These are phyloP conservation scores for Picus viridis DNA, from an alignment of 2,797 vertebrate species.

Conservation along the genomic window DNA sequence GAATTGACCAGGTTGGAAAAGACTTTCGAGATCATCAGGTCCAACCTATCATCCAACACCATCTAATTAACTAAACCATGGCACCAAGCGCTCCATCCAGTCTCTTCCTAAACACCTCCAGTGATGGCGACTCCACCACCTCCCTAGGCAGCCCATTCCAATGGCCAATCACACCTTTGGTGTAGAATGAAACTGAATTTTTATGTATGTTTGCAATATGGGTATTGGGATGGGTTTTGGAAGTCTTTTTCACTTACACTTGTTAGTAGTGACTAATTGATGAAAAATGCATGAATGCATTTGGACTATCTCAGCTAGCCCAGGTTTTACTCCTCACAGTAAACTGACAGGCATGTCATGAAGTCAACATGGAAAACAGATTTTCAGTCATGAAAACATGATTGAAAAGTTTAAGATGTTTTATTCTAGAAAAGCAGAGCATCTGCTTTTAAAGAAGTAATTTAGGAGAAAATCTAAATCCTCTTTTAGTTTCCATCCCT, in stretches of 20 bases:
- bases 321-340: neutral
- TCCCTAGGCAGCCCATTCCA: too few species aligned
- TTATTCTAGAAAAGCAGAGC: neutral
- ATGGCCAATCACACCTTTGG: neutral
- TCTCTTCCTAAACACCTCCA: too few species aligned
- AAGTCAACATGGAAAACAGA: constrained; percentile 28
- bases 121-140: too few species aligned
- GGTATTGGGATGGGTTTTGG: fast-evolving
- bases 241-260: neutral
- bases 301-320: neutral
- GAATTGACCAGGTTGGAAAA: too few species aligned
- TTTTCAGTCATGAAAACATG: neutral
- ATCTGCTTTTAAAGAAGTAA: neutral
- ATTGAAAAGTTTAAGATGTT: too few species aligned
- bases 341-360: neutral
- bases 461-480: neutral
- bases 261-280: neutral
- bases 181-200: neutral
- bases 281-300: neutral
- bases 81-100: too few species aligned
- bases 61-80: too few species aligned
- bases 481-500: neutral
- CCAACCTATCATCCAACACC: too few species aligned
- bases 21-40: too few species aligned
- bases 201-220: neutral